Evolutionary conservation across 2,113 vertebrate genomes (phyloP), one percentile per base, ranked within the genome.

Genomic region (Clupea harengus): DNA sequence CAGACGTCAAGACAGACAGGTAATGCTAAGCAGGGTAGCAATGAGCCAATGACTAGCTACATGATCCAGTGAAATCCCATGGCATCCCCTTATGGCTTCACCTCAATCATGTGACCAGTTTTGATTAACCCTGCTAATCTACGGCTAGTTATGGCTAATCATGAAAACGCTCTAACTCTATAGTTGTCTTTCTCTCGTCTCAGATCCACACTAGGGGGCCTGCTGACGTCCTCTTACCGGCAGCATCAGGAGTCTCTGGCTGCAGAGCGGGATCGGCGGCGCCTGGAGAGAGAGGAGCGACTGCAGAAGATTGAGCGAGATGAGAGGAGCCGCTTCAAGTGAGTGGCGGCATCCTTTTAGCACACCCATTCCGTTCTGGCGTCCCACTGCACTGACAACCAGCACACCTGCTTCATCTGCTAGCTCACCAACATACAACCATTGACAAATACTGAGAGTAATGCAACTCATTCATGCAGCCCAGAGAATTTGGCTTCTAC

Each of bases 291-390:
- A 93, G 98, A 99, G 83, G 98, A 98, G 85, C 96, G 97, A n/a
- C 91, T 99, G 91, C 97, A 98, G 93, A 95, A 96, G 87, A 99
- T 99, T 88, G 98, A 99, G 89, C 95, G 96, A 52, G 98, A 99
- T n/a, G 98, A 99, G 92, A 97, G 98, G 89, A 97, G 95, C 92
- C 97, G 96, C 89, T 98, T 97, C 93, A 98, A 95, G 98, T 99
- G 94, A 93, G 97, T 90, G 20, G 8, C 22, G 32, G 8, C 64
- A 72, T 72, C 9, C 57, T 85, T 85, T 80, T 82, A 85, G 80
- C 18, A 60, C 57, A 28, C 1, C 10, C 13, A 28, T 11, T 72
- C 6, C 32, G 28, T 72, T 13, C 64, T 28, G 25, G 28, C 25
- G 10, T 72, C 28, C 8, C 64, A 72, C 10, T 8, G 25, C 64